Evolutionary conservation across 2,797 vertebrate species (phyloP), one percentile per base, ranked within the genome.

Genomic region (Alfaro cultratus): DNA sequence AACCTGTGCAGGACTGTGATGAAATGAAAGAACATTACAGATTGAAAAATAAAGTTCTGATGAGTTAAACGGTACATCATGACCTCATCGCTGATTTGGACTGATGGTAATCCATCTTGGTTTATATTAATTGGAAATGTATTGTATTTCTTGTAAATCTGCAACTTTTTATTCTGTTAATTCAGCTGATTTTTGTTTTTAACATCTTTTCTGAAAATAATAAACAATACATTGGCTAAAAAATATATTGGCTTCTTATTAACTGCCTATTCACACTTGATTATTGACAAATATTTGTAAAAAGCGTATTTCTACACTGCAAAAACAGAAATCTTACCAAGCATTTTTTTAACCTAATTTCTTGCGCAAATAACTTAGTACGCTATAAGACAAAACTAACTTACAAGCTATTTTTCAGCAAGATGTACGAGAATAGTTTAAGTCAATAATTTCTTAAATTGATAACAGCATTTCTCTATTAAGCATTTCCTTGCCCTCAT

Each of bases 1-100:
- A 85, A 75, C 47, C 41, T 0, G 11, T 0, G 15, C 72, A 43
- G 10, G 36, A 21, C 73, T 18, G 74, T 31, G 70, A 47, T 55
- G 80, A 55, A 67, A 60, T 85, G 57, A 84, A 86, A 46, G 73
- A 83, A 76, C 29, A 12, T 8, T n/a, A 64, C 13, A 46, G 60
- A 29, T 43, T 26, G 5, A 70, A 71, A 71, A n/a, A n/a, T 8
- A 1, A n/a, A 70, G 26, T 62, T 62, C 13, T 62, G 5, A 34
- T 62, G 29, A 62, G 60, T 21, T 36, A 21, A 36, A 15, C 8
- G 5, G 8, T 36, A 67, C 16, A 39, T 49, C 9, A 23, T 23
- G 36, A 67, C 67, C 39, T 43, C 11, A 12, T 12, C 21, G 5
- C 36, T 68, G 64, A 70, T 70, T 43, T 43, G 1, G 36, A 70